These are phyloP conservation scores for Leucosticte australis DNA, from an alignment of 2,113 vertebrate species.

Conservation along the genomic window DNA sequence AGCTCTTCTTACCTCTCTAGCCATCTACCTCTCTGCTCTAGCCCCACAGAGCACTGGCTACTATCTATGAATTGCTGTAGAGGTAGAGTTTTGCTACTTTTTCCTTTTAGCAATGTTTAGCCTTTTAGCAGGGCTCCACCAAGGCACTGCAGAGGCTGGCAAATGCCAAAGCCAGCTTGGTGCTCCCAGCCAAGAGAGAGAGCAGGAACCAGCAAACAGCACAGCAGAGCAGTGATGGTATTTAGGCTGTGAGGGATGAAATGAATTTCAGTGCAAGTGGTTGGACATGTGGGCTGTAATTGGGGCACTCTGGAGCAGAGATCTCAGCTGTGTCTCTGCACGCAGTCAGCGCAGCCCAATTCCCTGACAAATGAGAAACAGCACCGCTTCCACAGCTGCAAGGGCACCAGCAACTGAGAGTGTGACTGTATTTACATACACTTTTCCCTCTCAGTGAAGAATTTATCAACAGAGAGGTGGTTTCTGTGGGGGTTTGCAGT, in stretches of 20 bases:
- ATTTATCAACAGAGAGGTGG: neutral
- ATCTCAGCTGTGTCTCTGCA: neutral
- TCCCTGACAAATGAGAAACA: slow-evolving; percentile 15
- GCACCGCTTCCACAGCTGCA: slow-evolving; percentile 24
- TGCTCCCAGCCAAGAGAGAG: rapidly evolving
- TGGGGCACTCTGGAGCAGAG: slow-evolving; percentile 12
- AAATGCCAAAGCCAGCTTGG: neutral
- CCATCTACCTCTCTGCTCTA: neutral
- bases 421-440: slow-evolving; percentile 46
- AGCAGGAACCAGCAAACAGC: neutral
- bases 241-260: neutral
- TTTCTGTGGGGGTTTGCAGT: neutral
- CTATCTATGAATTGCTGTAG: neutral
- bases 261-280: slow-evolving; percentile 15
- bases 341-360: neutral
- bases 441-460: neutral
- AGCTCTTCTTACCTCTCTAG: neutral
- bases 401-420: slow-evolving; percentile 32
- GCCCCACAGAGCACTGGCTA: neutral
- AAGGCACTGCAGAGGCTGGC: neutral
- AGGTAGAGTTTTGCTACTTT: neutral
- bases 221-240: neutral
- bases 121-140: too few relatives aligned
- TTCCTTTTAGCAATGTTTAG: neutral
- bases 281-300: neutral